Conservation (phyloP, 2,113 vertebrate genomes). For the Cyprinodon variegatus region DNA sequence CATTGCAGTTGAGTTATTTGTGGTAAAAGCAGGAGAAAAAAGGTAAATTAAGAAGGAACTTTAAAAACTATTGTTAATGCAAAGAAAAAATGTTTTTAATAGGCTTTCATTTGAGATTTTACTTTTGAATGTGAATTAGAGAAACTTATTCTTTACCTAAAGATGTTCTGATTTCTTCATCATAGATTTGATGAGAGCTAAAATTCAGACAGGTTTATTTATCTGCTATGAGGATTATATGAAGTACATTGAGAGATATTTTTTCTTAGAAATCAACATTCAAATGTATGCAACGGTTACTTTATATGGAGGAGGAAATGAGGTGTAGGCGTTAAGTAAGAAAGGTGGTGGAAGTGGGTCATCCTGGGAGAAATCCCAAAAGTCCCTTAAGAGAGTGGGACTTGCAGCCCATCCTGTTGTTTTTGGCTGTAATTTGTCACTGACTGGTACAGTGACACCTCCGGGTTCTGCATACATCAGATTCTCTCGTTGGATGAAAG, state of each 20-base stretch:
- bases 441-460: conserved; percentile 57
- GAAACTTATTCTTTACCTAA: background rate
- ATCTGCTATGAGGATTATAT: background rate
- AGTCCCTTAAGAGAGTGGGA: conserved; percentile 68
- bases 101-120: no score
- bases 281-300: conserved; percentile 15
- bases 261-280: conserved; percentile 11
- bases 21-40: conserved; percentile 66
- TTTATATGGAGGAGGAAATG: conserved; percentile 24
- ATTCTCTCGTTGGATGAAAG: conserved; percentile 56
- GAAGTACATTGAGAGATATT: conserved; percentile 6
- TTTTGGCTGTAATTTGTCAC: conserved; percentile 75
- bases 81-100: no score
- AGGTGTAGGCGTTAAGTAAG: conserved; percentile 28
- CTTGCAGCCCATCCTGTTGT: conserved; percentile 66
- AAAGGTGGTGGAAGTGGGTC: conserved; percentile 79
- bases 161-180: background rate
- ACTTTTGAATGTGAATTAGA: background rate
- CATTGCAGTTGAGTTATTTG: conserved; percentile 78
- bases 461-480: conserved; percentile 45
- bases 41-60: conserved; percentile 52
- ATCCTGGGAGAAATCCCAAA: conserved; percentile 73
- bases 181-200: conserved; percentile 31
- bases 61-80: conserved; percentile 27
- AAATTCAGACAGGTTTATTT: conserved; percentile 23